Conservation (phyloP, 2,797 vertebrate species). For the Lophotriccus pileatus region DNA sequence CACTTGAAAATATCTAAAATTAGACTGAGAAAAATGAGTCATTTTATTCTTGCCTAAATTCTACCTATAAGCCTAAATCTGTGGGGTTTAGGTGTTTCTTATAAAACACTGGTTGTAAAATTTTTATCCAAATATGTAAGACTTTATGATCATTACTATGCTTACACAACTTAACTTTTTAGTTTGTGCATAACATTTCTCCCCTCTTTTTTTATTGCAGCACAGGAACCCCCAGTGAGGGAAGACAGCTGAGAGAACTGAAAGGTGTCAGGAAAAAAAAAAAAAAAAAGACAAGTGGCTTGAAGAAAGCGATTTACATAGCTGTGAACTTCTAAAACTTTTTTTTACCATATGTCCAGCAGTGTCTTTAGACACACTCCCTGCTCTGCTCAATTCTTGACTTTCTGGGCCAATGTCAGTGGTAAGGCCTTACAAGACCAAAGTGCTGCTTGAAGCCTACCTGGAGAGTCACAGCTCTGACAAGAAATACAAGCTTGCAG, state of each 20-base stretch:
- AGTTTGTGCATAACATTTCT: neutral
- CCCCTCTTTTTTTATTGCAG: neutral
- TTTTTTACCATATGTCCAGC: neutral
- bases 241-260: neutral
- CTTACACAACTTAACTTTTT: neutral
- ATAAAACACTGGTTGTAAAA: neutral
- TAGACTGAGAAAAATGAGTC: neutral
- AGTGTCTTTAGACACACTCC: rapidly evolving
- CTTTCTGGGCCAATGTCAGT: neutral
- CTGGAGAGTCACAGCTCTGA: neutral
- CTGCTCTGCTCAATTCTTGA: neutral
- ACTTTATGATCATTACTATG: neutral
- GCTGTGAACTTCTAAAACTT: neutral
- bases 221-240: rapidly evolving
- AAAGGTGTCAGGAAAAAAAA: neutral
- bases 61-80: neutral
- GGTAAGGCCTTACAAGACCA: neutral
- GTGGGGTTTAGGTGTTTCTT: neutral
- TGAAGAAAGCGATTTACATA: neutral
- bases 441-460: neutral
- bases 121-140: neutral
- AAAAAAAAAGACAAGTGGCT: neutral
- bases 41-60: neutral
- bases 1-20: neutral
- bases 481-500: rapidly evolving